These are phyloP conservation scores for Artemia sinica DNA, from an alignment of 2,888 invertebrate species.

Conservation along the genomic window DNA sequence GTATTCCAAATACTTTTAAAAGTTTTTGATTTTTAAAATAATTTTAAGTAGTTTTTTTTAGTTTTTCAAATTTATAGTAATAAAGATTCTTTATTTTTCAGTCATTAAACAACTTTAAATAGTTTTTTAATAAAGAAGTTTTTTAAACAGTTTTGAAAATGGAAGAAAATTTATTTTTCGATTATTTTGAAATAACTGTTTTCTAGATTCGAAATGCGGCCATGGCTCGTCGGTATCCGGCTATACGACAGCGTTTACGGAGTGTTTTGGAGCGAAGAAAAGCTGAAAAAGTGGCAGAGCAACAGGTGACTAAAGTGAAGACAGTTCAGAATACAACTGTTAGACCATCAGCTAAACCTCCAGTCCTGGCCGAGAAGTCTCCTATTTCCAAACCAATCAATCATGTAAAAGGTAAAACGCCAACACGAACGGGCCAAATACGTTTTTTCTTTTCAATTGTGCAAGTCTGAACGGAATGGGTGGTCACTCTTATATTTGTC, in stretches of 20 bases:
- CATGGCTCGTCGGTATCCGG: not conserved
- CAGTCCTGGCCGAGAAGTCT: not conserved
- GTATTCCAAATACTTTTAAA: no score
- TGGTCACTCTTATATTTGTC: no score
- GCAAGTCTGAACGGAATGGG: no score
- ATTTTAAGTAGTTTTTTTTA: no score
- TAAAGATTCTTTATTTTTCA: no score
- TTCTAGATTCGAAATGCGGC: slow-evolving; percentile 7
- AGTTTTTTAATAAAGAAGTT: not conserved
- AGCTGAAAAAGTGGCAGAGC: not conserved
- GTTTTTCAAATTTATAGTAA: no score
- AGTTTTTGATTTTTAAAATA: no score
- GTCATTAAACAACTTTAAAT: no score
- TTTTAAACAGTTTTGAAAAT: not conserved
- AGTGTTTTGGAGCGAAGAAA: slow-evolving; percentile 1
- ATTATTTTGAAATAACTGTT: not conserved
- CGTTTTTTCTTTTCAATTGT: no score
- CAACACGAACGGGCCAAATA: no score
- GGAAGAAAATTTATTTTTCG: not conserved
- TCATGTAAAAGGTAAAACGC: not conserved
- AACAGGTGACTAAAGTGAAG: not conserved
- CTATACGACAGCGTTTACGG: not conserved
- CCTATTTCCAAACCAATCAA: not conserved
- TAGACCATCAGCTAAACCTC: not conserved
- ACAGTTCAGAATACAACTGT: not conserved